These are phyloP conservation scores for Pachyseris speciosa DNA, from an alignment of 64 coral and sea anemone species.

Conservation along the genomic window DNA sequence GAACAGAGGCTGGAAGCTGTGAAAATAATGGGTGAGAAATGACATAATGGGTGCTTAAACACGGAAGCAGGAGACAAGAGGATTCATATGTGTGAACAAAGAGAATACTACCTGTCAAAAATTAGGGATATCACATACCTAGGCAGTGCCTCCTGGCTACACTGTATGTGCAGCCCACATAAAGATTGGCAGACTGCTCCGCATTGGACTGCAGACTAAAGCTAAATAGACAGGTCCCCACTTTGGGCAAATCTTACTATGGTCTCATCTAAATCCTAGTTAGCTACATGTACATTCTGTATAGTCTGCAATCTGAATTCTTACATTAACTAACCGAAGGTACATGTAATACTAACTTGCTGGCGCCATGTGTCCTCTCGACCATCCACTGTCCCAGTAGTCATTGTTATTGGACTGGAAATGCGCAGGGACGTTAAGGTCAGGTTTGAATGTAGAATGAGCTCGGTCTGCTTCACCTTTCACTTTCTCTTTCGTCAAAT, in stretches of 20 bases:
- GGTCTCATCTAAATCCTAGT: no score
- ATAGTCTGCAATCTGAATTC: background rate
- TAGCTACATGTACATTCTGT: no score
- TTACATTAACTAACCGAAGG: background rate
- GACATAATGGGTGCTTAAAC: background rate
- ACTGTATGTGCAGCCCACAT: no score
- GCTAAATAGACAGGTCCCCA: no score
- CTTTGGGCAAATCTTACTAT: no score
- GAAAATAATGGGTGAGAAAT: background rate
- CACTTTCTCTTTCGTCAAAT: constrained; percentile 85
- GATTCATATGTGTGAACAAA: no score
- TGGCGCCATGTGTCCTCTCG: constrained; percentile 93
- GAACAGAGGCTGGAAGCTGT: background rate
- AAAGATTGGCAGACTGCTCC: no score
- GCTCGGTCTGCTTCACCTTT: constrained; percentile 75
- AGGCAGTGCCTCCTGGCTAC: no score
- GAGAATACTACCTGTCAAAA: no score
- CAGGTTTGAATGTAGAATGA: constrained; percentile 70
- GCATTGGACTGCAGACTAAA: no score
- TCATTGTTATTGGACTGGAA: constrained; percentile 95
- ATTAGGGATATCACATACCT: no score
- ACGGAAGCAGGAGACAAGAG: no score
- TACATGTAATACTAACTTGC: constrained; percentile 40
- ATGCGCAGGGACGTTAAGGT: constrained; percentile 76
- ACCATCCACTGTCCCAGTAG: constrained; percentile 93